These are phyloP conservation scores for Triplophysa siluroides DNA, from an alignment of 2,113 vertebrate species.

Conservation along the genomic window DNA sequence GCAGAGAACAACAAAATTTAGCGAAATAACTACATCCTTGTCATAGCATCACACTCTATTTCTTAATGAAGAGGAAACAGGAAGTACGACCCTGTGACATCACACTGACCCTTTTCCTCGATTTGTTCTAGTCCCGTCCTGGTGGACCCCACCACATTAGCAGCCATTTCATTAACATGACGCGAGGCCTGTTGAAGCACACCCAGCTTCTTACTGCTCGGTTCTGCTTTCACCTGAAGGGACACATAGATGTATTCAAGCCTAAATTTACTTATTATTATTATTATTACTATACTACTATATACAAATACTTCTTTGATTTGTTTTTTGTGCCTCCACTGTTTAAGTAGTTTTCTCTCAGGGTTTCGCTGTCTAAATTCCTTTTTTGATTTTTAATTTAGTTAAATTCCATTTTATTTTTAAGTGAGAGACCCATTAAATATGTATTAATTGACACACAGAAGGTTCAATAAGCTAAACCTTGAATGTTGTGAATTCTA, in stretches of 20 bases:
- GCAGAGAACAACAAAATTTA: slow-evolving; percentile 1
- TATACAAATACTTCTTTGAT: no score
- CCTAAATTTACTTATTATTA: background rate
- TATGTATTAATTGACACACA: no score
- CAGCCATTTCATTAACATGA: slow-evolving; percentile 89
- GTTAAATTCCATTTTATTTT: no score
- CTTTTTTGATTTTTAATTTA: no score
- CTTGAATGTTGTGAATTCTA: no score
- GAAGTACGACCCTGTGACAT: background rate
- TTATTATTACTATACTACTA: no score
- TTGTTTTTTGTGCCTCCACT: no score
- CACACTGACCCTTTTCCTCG: slow-evolving; percentile 82
- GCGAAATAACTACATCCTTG: background rate
- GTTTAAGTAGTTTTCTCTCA: no score
- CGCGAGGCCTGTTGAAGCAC: slow-evolving; percentile 91
- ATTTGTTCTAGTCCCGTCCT: slow-evolving; percentile 90
- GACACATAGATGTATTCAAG: background rate
- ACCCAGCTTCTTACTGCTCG: slow-evolving; percentile 80
- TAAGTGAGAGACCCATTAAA: no score
- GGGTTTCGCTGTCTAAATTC: no score
- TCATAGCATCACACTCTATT: background rate
- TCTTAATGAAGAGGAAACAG: background rate
- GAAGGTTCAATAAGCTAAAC: no score
- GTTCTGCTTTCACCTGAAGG: slow-evolving; percentile 88
- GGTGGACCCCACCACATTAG: slow-evolving; percentile 90